These are phyloP conservation scores for Hydrochoerus hydrochaeris DNA, from an alignment of 2,113 vertebrate genomes.

Conservation along the genomic window DNA sequence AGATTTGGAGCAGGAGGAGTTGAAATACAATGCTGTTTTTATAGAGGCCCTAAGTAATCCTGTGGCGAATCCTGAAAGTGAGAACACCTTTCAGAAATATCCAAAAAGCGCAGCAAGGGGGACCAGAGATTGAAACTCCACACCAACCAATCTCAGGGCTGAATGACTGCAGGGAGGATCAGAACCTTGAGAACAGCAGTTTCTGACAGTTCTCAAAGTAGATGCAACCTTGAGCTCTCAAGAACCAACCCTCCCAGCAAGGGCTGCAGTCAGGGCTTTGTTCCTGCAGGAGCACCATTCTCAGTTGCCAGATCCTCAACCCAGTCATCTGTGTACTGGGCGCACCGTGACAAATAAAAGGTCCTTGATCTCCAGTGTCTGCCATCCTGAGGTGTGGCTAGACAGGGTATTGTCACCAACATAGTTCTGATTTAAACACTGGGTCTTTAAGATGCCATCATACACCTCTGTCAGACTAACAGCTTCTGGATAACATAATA, in stretches of 20 bases:
- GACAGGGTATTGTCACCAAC: neutral
- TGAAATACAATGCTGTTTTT: neutral
- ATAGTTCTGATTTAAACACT: neutral
- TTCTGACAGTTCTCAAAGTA: neutral
- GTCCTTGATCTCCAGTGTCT: neutral
- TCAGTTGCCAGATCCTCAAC: neutral
- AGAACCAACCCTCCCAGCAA: neutral
- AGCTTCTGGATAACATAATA: neutral
- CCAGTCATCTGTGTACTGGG: neutral
- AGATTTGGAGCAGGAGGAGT: neutral
- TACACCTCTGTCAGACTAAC: neutral
- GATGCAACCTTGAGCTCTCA: neutral
- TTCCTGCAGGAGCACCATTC: neutral
- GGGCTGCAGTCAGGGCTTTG: neutral
- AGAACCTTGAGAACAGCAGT: too few relatives aligned
- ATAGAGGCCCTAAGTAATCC: neutral
- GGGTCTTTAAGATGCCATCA: neutral
- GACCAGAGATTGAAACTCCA: neutral
- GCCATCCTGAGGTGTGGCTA: neutral
- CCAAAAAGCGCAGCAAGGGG: neutral
- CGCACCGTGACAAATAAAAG: neutral
- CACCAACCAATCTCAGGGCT: too few relatives aligned
- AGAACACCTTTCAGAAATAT: neutral
- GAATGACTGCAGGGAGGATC: neutral
- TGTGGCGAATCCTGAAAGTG: neutral